Evolutionary conservation across 2,888 invertebrate genomes (phyloP), one percentile per base, ranked within the genome.

Genomic region (Tanypteryx hageni): DNA sequence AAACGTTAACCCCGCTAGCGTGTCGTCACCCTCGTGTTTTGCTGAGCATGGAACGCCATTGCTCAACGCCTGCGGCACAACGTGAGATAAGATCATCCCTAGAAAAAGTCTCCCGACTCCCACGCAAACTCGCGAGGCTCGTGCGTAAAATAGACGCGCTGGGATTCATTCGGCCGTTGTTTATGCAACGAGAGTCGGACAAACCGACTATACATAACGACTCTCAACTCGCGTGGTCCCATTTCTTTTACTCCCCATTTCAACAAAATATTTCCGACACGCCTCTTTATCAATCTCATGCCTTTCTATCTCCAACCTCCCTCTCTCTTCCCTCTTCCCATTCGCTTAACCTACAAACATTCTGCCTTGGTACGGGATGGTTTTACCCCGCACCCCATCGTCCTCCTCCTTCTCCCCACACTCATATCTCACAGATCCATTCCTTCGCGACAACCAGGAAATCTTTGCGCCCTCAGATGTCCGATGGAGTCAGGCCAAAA

Each of bases 401-500:
- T 11, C 76, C 27, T 11, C 22, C 27, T 22, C 27, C 76, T 13
- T 76, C 22, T 76, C 22, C 27, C 27, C 76, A 11, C n/a, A n/a
- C n/a, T 22, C 13, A 5, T 44, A 44, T 5, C 44, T 76, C 76
- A 76, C 22, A 76, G 76, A 11, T 7, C 22, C 76, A 76, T 76
- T 76, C 22, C 76, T 27, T 13, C 22, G 76, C 76, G 76, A 76
- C 76, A 76, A 76, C 76, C 76, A 27, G 76, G 76, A 76, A 76
- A 22, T 13, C 13, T 13, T 76, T 76, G 44, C 44, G 44, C 27
- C 22, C 76, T 22, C 76, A 27, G 27, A 76, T 76, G 13, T 89
- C 68, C 64, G 14, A 64, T 89, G 89, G 89, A 89, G 18, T 44
- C 31, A 11, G 64, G 64, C 89, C 89, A 89, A 68, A 18, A 64